These are phyloP conservation scores for Nomada fabriciana DNA, from an alignment of 2,888 invertebrate species.

Conservation along the genomic window DNA sequence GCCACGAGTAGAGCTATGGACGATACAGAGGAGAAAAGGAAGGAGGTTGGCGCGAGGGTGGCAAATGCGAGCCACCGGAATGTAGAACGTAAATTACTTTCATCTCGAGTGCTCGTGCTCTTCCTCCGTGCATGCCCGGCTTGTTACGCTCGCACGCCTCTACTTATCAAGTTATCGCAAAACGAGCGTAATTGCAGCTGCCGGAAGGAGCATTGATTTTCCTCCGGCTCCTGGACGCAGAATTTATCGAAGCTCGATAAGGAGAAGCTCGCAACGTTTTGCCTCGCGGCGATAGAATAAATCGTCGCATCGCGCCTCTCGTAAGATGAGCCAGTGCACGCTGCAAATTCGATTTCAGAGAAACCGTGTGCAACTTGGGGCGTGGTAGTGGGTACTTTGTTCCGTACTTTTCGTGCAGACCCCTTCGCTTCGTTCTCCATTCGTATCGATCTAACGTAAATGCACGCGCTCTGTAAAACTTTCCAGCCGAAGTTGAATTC, in stretches of 20 bases:
- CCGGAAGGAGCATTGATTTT: background rate
- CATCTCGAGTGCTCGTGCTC: constrained; percentile 62
- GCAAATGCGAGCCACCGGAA: constrained; percentile 53
- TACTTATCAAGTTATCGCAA: constrained; percentile 50
- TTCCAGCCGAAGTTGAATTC: background rate
- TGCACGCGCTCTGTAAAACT: background rate
- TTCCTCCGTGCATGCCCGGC: constrained; percentile 51
- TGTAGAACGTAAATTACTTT: constrained; percentile 58
- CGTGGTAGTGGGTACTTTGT: background rate
- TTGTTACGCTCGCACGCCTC: constrained; percentile 54
- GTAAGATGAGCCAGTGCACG: too few species aligned
- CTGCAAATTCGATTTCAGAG: too few species aligned
- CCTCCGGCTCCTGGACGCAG: too few species aligned
- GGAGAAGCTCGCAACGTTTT: constrained; percentile 4
- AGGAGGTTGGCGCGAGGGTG: constrained; percentile 23
- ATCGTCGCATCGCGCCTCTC: constrained; percentile 20
- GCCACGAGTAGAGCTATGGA: background rate
- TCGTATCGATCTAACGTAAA: background rate
- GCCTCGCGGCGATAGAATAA: background rate
- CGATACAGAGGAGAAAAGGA: constrained; percentile 14
- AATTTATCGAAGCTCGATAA: background rate
- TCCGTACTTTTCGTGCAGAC: too few species aligned
- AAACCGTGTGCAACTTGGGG: too few species aligned
- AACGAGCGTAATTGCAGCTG: constrained; percentile 26
- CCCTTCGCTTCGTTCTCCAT: background rate